Conservation (phyloP, 2,888 invertebrate genomes). For the Drosophila colorata region DNA sequence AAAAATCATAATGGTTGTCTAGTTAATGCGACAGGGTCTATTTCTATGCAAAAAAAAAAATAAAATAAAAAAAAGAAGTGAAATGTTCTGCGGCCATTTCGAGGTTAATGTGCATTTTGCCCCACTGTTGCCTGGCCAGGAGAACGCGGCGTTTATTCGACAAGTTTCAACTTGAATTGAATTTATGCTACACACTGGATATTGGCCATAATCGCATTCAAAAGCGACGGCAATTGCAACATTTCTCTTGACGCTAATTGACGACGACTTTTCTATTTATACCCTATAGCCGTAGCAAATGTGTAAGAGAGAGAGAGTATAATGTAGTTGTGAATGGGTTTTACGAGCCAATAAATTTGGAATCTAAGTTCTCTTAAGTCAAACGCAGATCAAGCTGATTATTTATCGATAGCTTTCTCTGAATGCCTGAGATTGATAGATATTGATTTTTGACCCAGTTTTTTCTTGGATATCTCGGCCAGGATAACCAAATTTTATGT, state of each 20-base stretch:
- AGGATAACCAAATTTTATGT: too few species aligned
- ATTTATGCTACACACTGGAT: constrained; percentile 12
- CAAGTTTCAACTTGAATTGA: constrained; percentile 44
- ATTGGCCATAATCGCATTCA: constrained; percentile 9
- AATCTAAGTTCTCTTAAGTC: too few species aligned
- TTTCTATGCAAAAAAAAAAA: constrained; percentile 23
- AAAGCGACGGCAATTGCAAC: constrained; percentile 39
- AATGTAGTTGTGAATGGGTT: background rate
- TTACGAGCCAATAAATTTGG: background rate
- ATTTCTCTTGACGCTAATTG: constrained; percentile 65
- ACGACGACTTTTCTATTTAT: constrained; percentile 34
- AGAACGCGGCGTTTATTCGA: constrained; percentile 5
- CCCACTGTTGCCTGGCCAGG: constrained; percentile 9
- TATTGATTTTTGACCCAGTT: background rate
- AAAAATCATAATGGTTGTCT: constrained; percentile 46
- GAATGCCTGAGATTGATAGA: background rate
- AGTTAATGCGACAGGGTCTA: constrained; percentile 29
- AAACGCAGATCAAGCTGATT: background rate
- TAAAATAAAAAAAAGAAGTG: constrained; percentile 32
- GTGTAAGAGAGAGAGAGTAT: background rate
- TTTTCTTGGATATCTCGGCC: too few species aligned
- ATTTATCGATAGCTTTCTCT: background rate
- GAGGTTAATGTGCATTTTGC: constrained; percentile 63
- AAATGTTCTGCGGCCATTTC: constrained; percentile 46
- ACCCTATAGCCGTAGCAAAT: constrained; percentile 33